Base-by-base conservation (phyloP, 2,113 vertebrate species). In the Gallinago paraguaiae region DNA sequence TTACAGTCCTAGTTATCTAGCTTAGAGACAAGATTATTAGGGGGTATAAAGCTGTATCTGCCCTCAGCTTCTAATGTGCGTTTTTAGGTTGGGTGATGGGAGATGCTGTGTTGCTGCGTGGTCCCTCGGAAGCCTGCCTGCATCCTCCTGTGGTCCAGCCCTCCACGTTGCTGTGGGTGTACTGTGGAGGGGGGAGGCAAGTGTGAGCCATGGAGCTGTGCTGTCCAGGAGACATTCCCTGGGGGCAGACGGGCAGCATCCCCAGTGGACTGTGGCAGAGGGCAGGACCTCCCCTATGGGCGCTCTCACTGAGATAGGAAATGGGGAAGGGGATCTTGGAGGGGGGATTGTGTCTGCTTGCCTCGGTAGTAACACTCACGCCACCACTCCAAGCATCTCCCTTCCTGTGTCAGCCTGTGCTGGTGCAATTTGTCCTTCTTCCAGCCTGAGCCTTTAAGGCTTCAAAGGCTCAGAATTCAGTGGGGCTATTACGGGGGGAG, bases 21-120 rank as follows among this genome's bases (percentile, higher is more conserved):
- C 86, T 95, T 71, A 85, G 84, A 95, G 93, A 89, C 89, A 91
- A 93, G 95, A 95, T 96, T 93, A 93, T 95, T 95, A 91, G 84
- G 84, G 88, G 89, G 61, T 95, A 84, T 71, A 84, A 91, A 82
- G 77, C 93, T 92, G 51, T 81, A 88, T 86, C 94, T 95, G 78
- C 84, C 91, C 94, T 87, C 81, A 89, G 84, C 28, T 53, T 76
- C 51, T 68, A 54, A 70, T 60, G 56, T 86, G 61, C 17, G 3
- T 74, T 85, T 88, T 89, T 78, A 70, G 37, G 64, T 22, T 75
- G 65, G 81, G 35, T 88, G 95, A 86, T 78, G 89, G 61, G 65
- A 88, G 69, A 48, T 0, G 1, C 20, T 63, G 2, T 0, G 0
- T 28, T 57, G 10, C 88, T 7, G 39, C 56, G 17, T 0, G 11